phyloP scores from a whole-genome alignment of 1,140 invertebrate species.

The Drosophila repletoides region DNA sequence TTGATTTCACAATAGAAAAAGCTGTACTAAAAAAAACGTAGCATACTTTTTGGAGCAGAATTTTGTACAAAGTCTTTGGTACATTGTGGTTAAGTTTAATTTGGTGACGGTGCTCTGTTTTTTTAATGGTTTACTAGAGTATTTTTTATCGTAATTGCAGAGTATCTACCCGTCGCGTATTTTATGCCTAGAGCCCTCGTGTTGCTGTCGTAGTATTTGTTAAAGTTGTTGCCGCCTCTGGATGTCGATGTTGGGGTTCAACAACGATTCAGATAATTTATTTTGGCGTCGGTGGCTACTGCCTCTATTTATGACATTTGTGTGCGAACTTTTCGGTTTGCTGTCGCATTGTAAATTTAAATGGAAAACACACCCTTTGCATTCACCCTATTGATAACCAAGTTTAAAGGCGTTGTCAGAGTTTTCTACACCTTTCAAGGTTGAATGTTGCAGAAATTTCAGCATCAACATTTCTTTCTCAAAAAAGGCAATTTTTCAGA shows the following conservation, averaged over 20 bases:
- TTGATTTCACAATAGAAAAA: too few relatives aligned
- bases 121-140: too few relatives aligned
- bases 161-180: too few relatives aligned
- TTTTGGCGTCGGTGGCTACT: slow-evolving; percentile 65
- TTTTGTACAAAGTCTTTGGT: too few relatives aligned
- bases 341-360: slow-evolving; percentile 32
- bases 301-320: slow-evolving; percentile 71
- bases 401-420: slow-evolving; percentile 16
- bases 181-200: too few relatives aligned
- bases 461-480: slow-evolving; percentile 29
- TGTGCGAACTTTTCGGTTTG: slow-evolving; percentile 58
- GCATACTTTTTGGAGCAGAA: too few relatives aligned
- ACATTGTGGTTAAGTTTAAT: too few relatives aligned
- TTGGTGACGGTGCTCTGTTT: too few relatives aligned
- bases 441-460: slow-evolving; percentile 48
- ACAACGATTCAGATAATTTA: slow-evolving; percentile 72
- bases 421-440: slow-evolving; percentile 49
- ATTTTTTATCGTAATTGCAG: too few relatives aligned
- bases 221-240: slow-evolving; percentile 30
- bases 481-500: too few relatives aligned
- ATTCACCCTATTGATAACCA: background rate
- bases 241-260: slow-evolving; percentile 9
- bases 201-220: slow-evolving; percentile 46
- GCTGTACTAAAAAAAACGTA: too few relatives aligned
- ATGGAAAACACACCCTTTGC: slow-evolving; percentile 7